Conservation (phyloP, 2,797 vertebrate species). For the Oreonectes daqikongensis region DNA sequence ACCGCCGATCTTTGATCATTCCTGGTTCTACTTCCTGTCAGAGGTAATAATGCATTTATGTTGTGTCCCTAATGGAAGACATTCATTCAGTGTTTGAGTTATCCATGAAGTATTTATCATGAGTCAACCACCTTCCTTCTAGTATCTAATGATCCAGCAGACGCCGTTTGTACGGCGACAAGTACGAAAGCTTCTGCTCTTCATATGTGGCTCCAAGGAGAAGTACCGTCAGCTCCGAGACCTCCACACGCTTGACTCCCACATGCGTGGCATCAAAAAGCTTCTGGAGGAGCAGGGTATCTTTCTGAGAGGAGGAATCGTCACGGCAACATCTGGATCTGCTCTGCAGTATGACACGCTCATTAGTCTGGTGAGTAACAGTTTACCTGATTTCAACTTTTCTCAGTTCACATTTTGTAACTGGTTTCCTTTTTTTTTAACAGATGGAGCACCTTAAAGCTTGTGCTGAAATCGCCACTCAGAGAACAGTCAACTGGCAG, state of each 20-base stretch:
- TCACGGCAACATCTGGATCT: constrained; percentile 94
- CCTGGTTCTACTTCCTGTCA: constrained; percentile 98
- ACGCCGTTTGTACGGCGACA: constrained; percentile 96
- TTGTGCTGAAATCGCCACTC: constrained; percentile 97
- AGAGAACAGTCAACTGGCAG: constrained; percentile 97
- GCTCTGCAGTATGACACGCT: constrained; percentile 96
- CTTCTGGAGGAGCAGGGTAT: constrained; percentile 97
- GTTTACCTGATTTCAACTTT: neutral
- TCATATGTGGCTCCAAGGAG: constrained; percentile 98
- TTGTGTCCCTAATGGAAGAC: neutral
- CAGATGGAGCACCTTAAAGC: constrained; percentile 99
- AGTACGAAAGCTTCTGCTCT: constrained; percentile 94
- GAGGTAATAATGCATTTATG: constrained; percentile 76
- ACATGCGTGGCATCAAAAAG: constrained; percentile 93
- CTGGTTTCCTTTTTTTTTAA: constrained; percentile 5
- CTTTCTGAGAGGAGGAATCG: constrained; percentile 90
- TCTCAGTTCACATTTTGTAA: constrained; percentile 5
- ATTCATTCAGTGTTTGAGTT: neutral
- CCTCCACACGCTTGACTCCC: constrained; percentile 95
- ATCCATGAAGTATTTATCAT: neutral
- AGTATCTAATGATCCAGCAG: constrained; percentile 99
- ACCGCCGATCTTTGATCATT: constrained; percentile 95
- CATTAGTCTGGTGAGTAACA: constrained; percentile 88
- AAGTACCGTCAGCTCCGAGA: constrained; percentile 97
- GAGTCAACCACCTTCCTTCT: constrained; percentile 15